Evolutionary conservation across 2,888 invertebrate genomes (phyloP).

Genomic region (Eilema griseolum): DNA sequence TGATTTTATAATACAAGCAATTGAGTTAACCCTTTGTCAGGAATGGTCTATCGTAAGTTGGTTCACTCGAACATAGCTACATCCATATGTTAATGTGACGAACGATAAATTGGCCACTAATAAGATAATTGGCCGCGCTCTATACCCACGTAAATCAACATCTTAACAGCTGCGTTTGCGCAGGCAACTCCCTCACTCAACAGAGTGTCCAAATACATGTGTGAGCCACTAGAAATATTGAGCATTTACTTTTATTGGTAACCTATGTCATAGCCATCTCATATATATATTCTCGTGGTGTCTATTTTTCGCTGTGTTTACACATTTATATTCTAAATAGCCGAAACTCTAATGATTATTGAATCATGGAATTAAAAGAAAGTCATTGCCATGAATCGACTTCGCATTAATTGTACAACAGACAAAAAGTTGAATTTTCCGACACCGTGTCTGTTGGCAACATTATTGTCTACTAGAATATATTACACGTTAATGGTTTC

Average conservation of each 20-base stretch:
- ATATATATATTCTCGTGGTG: slow-evolving; percentile 35
- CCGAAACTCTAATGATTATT: slow-evolving; percentile 31
- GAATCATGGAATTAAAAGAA: slow-evolving; percentile 39
- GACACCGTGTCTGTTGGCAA: slow-evolving; percentile 31
- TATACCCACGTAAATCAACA: slow-evolving; percentile 84
- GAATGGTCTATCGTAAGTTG: slow-evolving; percentile 38
- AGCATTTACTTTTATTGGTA: slow-evolving; percentile 41
- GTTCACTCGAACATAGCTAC: slow-evolving; percentile 58
- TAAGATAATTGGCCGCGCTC: slow-evolving; percentile 84
- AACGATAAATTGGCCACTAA: slow-evolving; percentile 85
- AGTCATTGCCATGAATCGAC: slow-evolving; percentile 13
- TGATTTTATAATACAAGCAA: neutral
- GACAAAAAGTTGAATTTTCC: slow-evolving; percentile 16
- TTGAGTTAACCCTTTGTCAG: neutral
- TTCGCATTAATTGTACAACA: neutral
- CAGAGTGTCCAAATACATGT: slow-evolving; percentile 57
- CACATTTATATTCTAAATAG: slow-evolving; percentile 26
- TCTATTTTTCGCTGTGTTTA: slow-evolving; percentile 23
- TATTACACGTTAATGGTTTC: slow-evolving; percentile 43
- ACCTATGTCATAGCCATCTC: slow-evolving; percentile 37
- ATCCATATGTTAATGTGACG: slow-evolving; percentile 83
- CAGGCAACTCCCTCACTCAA: slow-evolving; percentile 54
- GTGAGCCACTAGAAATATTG: slow-evolving; percentile 42
- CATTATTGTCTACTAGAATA: slow-evolving; percentile 39
- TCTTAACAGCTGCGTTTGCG: slow-evolving; percentile 77